phyloP scores from a whole-genome alignment of 2,888 invertebrate species.

The Idaea aversata region DNA sequence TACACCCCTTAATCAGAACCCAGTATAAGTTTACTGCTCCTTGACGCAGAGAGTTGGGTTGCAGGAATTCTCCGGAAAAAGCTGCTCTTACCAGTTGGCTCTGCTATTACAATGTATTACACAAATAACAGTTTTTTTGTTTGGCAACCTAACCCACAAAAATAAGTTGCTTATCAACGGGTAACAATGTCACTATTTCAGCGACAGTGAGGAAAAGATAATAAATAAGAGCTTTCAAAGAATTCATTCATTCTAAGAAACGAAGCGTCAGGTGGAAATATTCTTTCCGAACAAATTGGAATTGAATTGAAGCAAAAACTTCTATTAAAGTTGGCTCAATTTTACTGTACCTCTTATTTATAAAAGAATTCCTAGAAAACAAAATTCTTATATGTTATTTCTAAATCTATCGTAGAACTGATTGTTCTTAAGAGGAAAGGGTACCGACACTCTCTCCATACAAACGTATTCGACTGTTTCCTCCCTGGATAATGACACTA shows the following conservation, averaged over 20 bases:
- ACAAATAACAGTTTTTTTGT: too few relatives aligned
- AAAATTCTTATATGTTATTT: background rate
- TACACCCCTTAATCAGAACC: too few relatives aligned
- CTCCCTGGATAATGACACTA: too few relatives aligned
- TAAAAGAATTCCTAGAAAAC: conserved; percentile 9
- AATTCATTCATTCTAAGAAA: conserved; percentile 6
- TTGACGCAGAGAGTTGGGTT: too few relatives aligned
- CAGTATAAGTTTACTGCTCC: too few relatives aligned
- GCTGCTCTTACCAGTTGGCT: too few relatives aligned
- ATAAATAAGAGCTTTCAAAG: background rate
- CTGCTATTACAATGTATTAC: too few relatives aligned
- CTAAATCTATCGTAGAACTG: too few relatives aligned
- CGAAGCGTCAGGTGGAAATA: conserved; percentile 21
- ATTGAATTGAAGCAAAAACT: conserved; percentile 22
- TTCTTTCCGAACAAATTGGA: conserved; percentile 20
- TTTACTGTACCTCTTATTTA: conserved; percentile 2
- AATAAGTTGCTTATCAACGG: background rate
- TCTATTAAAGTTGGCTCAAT: conserved; percentile 12
- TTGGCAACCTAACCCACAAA: background rate
- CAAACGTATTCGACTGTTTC: too few relatives aligned
- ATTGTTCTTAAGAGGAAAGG: too few relatives aligned
- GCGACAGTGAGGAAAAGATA: background rate
- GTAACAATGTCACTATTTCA: background rate
- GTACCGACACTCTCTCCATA: too few relatives aligned
- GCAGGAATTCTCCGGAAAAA: too few relatives aligned